Percentiles rank a stretch among this genome's conserved stretches.
phyloP scores from a whole-genome alignment of 2,888 invertebrate species.

The Stenchaetothrips biformis region DNA sequence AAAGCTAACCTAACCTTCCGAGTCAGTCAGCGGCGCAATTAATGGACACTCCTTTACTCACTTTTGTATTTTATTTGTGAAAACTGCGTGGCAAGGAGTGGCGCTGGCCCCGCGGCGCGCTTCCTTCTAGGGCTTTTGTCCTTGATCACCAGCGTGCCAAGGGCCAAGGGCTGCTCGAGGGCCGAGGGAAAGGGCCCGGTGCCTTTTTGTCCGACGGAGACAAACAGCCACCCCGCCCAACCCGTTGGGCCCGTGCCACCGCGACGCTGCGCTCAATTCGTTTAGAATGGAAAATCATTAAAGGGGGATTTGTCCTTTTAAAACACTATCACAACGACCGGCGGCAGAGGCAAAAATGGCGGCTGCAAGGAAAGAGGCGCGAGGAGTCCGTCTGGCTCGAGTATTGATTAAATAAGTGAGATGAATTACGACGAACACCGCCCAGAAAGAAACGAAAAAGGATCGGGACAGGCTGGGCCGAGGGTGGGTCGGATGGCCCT shows the following conservation, averaged over 20 bases:
- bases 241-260: neutral
- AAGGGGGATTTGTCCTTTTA: conserved; percentile 23
- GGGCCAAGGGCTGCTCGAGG: too few species aligned
- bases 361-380: neutral
- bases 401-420: conserved; percentile 6
- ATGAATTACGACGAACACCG: neutral
- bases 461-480: neutral
- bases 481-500: neutral
- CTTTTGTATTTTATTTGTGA: too few species aligned
- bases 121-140: too few species aligned
- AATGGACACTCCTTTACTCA: too few species aligned
- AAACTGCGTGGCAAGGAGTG: too few species aligned
- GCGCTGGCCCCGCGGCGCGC: too few species aligned
- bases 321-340: conserved; percentile 11
- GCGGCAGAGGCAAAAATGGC: neutral
- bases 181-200: neutral
- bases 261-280: conserved; percentile 2
- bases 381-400: neutral
- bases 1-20: too few species aligned
- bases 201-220: conserved; percentile 13
- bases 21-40: too few species aligned
- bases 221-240: neutral
- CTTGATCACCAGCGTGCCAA: too few species aligned
- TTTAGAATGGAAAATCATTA: conserved; percentile 24
- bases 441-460: neutral